Conservation (phyloP, 2,113 vertebrate species). For the Atherinomorus stipes region DNA sequence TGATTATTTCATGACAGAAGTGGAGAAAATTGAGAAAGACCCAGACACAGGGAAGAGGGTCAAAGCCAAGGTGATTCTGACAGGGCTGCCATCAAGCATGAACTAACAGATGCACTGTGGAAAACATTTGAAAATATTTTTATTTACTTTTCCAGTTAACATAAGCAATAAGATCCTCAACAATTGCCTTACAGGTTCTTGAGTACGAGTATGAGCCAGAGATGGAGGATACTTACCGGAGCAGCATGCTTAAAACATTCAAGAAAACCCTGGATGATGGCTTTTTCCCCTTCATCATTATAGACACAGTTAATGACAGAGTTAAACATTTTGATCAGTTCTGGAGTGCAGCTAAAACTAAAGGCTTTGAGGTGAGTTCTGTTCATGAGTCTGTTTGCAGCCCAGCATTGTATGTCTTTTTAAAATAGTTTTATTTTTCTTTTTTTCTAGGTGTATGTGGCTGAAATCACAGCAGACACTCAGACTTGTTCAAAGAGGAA, state of each 20-base stretch:
- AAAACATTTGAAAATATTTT: neutral
- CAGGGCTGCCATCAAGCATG: neutral
- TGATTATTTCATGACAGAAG: conserved; percentile 98
- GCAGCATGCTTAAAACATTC: conserved; percentile 98
- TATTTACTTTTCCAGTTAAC: neutral
- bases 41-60: conserved; percentile 94
- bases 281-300: conserved; percentile 98
- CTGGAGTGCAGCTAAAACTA: conserved; percentile 99
- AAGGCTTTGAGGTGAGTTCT: conserved; percentile 94
- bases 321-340: conserved; percentile 98
- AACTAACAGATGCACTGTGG: neutral
- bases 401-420: neutral
- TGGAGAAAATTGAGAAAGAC: conserved; percentile 95
- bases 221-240: conserved; percentile 97
- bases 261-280: conserved; percentile 98
- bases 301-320: conserved; percentile 95
- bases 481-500: conserved; percentile 97
- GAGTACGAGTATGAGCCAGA: conserved; percentile 98
- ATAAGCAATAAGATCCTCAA: neutral
- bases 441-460: conserved; percentile 92
- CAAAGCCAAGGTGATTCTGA: conserved; percentile 90
- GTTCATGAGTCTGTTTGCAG: neutral
- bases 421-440: conserved; percentile 16
- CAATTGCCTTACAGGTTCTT: conserved; percentile 84
- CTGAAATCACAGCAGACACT: conserved; percentile 95